Base-by-base conservation (phyloP, 2,888 invertebrate species). In the Charanyca ferruginea region DNA sequence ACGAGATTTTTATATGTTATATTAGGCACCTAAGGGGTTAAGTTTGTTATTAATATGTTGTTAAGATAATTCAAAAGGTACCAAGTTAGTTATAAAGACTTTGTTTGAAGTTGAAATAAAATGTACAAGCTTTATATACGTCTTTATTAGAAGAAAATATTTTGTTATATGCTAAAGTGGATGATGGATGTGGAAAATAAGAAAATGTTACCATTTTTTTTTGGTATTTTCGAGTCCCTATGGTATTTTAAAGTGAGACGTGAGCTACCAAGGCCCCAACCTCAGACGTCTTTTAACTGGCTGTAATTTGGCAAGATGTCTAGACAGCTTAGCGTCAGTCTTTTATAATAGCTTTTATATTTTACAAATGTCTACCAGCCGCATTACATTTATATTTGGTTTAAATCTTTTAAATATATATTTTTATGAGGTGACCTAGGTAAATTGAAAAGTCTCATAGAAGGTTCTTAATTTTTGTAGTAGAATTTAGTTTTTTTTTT, bases 241-340 rank as follows among this genome's bases (percentile, higher is more conserved):
- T 69, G 79, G 54, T 59, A 53, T 54, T 68, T 58, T 58, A 49
- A 62, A 77, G 52, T 53, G 38, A 64, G 53, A 51, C 41, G 20
- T 64, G 58, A 73, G 64, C 54, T 49, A 66, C 51, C 51, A 60
- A 60, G 67, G 41, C 51, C 16, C 23, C 49, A 38, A 41, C 38
- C 20, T 35, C 25, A 67, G 54, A 63, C 35, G 49, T 80, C 58
- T 71, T 53, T 75, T 59, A 55, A 59, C 66, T 72, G 47, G 64
- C 54, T 28, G 55, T 68, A 68, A 78, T 79, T 68, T 81, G 58
- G 73, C 65, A 66, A 80, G 60, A 76, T 67, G 76, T 79, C 79
- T 79, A 81, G 81, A 80, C 76, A 69, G 71, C 57, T 79, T 44
- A 79, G 52, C 42, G 69, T 70, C 67, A 76, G 68, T 62, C 57